Percentiles rank a stretch among this genome's conserved stretches.
Evolutionary conservation across 2,797 vertebrate species (phyloP).

Genomic region (Chaenodraco wilsoni): DNA sequence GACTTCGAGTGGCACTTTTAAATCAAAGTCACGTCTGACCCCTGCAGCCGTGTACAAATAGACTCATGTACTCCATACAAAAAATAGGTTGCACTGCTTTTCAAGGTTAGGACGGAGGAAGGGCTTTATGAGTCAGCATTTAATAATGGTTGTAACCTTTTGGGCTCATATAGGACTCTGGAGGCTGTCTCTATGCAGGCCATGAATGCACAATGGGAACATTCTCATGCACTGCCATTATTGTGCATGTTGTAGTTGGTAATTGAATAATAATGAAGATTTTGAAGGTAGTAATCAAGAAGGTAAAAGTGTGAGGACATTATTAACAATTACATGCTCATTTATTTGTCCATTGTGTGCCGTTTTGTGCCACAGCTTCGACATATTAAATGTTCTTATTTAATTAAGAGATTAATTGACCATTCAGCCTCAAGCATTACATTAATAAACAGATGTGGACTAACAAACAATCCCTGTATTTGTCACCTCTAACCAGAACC

Average conservation of each 20-base stretch:
- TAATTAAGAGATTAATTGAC: slow-evolving; percentile 8
- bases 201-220: slow-evolving; percentile 9
- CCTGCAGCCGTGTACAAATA: slow-evolving; percentile 42
- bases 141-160: slow-evolving; percentile 43
- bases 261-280: neutral
- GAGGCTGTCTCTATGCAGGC: neutral
- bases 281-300: neutral
- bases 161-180: slow-evolving; percentile 7
- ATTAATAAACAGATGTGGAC: neutral
- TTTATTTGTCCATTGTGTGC: neutral
- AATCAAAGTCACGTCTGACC: slow-evolving; percentile 59
- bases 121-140: slow-evolving; percentile 61
- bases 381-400: neutral
- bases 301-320: neutral
- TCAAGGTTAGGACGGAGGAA: slow-evolving; percentile 59
- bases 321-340: neutral
- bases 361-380: neutral
- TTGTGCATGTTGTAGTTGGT: neutral
- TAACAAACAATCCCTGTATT: neutral
- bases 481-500: neutral
- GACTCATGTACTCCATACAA: slow-evolving; percentile 34
- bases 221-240: neutral
- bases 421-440: neutral
- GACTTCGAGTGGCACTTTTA: slow-evolving; percentile 48
- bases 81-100: slow-evolving; percentile 54